Conservation (phyloP, 2,113 vertebrate genomes). For the Phalacrocorax brasilianus region DNA sequence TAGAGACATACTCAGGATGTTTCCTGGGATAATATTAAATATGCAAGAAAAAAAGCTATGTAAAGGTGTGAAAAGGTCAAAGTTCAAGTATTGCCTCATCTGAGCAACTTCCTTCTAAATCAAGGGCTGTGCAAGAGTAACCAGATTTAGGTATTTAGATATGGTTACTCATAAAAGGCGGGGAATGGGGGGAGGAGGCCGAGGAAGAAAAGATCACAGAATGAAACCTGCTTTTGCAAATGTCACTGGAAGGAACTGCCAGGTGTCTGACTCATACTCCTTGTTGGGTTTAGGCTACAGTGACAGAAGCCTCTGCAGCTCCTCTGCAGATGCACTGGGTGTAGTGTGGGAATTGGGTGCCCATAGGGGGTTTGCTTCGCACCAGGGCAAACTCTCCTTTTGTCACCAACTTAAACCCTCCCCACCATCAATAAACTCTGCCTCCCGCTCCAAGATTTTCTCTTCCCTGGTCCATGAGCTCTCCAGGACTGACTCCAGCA, state of each 20-base stretch:
- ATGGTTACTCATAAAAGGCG: background rate
- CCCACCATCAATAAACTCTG: accelerated
- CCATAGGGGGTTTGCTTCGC: background rate
- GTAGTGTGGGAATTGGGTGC: background rate
- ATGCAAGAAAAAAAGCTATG: background rate
- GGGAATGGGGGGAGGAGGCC: background rate
- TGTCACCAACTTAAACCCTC: background rate
- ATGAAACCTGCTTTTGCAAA: background rate
- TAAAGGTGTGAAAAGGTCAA: background rate
- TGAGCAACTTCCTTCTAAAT: background rate
- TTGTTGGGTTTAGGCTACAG: accelerated
- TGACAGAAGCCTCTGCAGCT: background rate
- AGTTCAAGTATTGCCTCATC: background rate
- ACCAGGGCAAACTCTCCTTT: background rate
- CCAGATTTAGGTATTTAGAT: background rate
- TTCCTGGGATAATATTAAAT: background rate
- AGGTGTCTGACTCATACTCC: background rate
- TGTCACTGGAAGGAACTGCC: background rate
- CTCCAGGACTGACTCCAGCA: background rate
- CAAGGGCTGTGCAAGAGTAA: background rate
- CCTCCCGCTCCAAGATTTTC: accelerated
- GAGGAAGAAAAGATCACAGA: background rate
- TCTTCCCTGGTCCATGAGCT: background rate
- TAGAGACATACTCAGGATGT: background rate
- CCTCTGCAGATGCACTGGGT: background rate